These are phyloP conservation scores for Corythornis leucogaster DNA, from an alignment of 2,797 vertebrate genomes.

Conservation along the genomic window DNA sequence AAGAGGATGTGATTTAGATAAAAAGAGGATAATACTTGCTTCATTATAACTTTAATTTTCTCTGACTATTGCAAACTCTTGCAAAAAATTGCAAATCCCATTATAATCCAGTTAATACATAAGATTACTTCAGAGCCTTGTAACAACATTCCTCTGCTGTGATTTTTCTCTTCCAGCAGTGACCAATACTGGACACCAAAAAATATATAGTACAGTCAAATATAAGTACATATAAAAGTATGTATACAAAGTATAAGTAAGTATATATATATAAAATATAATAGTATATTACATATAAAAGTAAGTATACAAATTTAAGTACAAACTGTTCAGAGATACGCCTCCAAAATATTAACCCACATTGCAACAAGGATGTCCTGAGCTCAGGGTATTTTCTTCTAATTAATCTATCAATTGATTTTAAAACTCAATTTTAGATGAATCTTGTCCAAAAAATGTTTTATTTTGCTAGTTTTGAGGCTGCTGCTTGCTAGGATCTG, in stretches of 20 bases:
- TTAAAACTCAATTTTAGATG: not conserved
- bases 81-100: not conserved
- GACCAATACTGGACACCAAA: not conserved
- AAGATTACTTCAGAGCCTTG: not conserved
- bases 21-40: not conserved
- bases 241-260: too few species aligned
- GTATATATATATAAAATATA: too few species aligned
- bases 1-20: not conserved
- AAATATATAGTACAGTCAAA: too few species aligned
- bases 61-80: not conserved
- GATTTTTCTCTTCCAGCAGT: not conserved
- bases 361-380: not conserved
- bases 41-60: not conserved
- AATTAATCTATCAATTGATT: not conserved
- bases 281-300: too few species aligned
- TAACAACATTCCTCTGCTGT: not conserved
- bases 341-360: not conserved
- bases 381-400: not conserved
- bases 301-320: not conserved
- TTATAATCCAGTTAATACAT: not conserved
- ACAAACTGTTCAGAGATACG: not conserved
- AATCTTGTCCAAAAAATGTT: not conserved
- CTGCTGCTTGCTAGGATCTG: not conserved
- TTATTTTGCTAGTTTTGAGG: not conserved
- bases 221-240: too few species aligned